phyloP scores from a whole-genome alignment of 1,140 invertebrate genomes.

The Galleria mellonella region DNA sequence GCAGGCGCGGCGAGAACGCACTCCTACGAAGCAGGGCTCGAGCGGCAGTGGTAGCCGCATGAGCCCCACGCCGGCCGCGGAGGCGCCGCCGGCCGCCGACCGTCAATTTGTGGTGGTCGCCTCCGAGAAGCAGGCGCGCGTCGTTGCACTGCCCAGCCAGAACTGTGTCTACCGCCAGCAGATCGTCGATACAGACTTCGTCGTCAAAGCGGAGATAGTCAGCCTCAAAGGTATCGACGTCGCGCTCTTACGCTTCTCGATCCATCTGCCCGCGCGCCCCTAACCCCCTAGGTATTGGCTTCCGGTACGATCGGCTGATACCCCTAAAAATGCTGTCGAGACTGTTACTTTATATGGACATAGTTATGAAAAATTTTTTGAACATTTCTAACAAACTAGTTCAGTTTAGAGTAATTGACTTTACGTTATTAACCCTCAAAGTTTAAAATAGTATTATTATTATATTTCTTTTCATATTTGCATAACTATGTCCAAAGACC shows the following conservation, averaged over 20 bases:
- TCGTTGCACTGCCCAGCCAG: conserved; percentile 95
- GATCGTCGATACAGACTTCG: conserved; percentile 90
- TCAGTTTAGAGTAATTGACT: too few species aligned
- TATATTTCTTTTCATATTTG: too few species aligned
- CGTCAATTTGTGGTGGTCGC: conserved; percentile 94
- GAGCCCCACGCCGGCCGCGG: conserved; percentile 81
- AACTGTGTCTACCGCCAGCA: conserved; percentile 92
- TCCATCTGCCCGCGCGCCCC: not conserved
- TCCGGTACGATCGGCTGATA: too few species aligned
- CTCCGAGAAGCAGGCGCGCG: conserved; percentile 96
- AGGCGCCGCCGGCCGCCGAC: conserved; percentile 80
- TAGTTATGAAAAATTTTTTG: too few species aligned
- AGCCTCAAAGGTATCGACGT: conserved; percentile 87
- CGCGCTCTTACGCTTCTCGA: too few species aligned
- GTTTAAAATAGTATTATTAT: too few species aligned
- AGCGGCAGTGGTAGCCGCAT: conserved; percentile 75
- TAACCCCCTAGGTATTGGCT: not conserved
- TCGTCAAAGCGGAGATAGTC: conserved; percentile 95
- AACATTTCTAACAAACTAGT: too few species aligned
- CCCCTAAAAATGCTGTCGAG: too few species aligned
- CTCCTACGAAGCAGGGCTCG: conserved; percentile 77
- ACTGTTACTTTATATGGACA: not conserved
- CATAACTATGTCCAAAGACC: too few species aligned
- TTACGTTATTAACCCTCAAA: too few species aligned
- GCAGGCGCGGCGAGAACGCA: conserved; percentile 59